These are phyloP conservation scores for Asobara japonica DNA, from an alignment of 1,140 invertebrate species.

Conservation along the genomic window DNA sequence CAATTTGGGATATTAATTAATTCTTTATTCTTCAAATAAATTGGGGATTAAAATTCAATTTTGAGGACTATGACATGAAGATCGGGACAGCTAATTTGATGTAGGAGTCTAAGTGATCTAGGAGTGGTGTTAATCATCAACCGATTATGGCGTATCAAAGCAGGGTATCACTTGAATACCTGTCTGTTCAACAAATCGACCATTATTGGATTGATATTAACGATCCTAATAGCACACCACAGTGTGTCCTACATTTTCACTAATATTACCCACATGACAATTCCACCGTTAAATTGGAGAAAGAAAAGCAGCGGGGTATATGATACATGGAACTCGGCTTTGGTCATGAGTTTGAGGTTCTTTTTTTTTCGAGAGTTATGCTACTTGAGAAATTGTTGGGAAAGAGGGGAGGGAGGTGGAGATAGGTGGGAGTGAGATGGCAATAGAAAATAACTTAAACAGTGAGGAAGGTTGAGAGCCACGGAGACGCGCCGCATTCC, in stretches of 20 bases:
- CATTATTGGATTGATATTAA: neutral
- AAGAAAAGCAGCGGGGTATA: no score
- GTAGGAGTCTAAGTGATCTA: no score
- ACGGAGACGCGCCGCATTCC: slow-evolving; percentile 48
- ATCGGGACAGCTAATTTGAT: no score
- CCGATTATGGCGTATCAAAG: no score
- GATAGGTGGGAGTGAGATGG: neutral
- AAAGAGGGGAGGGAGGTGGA: neutral
- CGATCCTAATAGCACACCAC: neutral
- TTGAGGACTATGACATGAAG: no score
- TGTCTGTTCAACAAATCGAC: neutral
- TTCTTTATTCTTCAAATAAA: no score
- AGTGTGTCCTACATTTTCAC: slow-evolving; percentile 1
- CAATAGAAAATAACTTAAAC: neutral
- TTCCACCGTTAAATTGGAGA: neutral
- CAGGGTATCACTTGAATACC: slow-evolving; percentile 11
- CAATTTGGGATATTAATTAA: no score
- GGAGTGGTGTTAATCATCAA: no score
- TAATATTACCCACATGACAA: slow-evolving; percentile 8
- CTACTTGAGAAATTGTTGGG: slow-evolving; percentile 3
- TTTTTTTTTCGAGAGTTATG: neutral
- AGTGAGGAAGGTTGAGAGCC: slow-evolving; percentile 41
- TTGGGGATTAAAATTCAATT: no score
- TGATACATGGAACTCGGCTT: neutral
- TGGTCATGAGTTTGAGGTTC: neutral